phyloP scores from a whole-genome alignment of 2,888 invertebrate species.

The Synergus japonicus region DNA sequence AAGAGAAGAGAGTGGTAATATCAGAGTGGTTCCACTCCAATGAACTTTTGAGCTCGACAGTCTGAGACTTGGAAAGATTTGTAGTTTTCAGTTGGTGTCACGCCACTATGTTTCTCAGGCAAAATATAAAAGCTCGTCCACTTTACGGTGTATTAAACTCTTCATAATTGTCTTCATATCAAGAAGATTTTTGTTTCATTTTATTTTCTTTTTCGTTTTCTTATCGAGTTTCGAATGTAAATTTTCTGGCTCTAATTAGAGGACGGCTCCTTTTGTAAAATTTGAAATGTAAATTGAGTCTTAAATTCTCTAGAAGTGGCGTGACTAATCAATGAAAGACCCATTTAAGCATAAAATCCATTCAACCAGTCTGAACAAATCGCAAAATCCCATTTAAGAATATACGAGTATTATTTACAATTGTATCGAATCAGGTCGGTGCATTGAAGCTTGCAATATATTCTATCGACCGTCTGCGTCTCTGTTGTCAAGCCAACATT shows the following conservation, averaged over 20 bases:
- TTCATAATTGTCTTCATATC: not conserved
- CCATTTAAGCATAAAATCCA: not conserved
- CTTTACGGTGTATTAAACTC: not conserved
- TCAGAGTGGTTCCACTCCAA: constrained; percentile 27
- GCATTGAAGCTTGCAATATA: constrained; percentile 57
- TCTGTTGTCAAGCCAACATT: constrained; percentile 50
- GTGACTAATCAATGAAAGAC: constrained; percentile 7
- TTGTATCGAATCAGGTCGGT: constrained; percentile 59
- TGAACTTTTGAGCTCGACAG: constrained; percentile 8
- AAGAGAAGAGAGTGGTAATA: not conserved
- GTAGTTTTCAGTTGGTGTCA: constrained; percentile 26
- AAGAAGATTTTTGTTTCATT: too few species aligned
- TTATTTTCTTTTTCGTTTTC: too few species aligned
- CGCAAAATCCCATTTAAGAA: constrained; percentile 5
- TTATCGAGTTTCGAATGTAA: not conserved
- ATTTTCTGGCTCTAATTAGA: constrained; percentile 17
- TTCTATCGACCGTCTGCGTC: constrained; percentile 60
- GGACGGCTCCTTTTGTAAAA: not conserved
- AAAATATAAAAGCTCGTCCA: not conserved
- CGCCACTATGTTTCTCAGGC: constrained; percentile 16
- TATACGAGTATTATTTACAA: constrained; percentile 10
- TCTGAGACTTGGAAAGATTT: constrained; percentile 23
- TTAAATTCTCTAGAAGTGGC: not conserved
- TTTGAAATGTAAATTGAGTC: constrained; percentile 13
- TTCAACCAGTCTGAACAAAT: not conserved